Conservation (phyloP, 2,113 vertebrate genomes). For the Chamaea fasciata region DNA sequence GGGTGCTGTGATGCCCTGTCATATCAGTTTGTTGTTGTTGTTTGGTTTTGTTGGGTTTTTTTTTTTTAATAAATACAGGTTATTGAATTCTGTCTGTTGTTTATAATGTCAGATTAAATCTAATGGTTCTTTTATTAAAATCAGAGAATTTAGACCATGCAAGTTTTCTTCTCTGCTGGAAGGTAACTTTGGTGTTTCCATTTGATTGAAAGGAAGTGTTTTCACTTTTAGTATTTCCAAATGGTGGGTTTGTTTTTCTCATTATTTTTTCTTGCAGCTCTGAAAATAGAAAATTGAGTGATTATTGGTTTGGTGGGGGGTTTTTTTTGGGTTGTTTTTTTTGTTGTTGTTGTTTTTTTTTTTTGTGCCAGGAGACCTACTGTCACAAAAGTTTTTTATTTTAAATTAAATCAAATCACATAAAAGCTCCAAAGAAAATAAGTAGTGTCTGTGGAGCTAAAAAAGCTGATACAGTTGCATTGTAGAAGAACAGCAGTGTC, state of each 20-base stretch:
- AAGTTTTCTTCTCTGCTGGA: neutral
- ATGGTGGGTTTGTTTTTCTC: neutral
- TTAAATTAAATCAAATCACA: neutral
- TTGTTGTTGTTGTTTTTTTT: too few relatives aligned
- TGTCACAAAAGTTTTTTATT: neutral
- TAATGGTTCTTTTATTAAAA: neutral
- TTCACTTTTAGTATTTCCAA: neutral
- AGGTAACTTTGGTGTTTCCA: neutral
- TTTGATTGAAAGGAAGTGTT: neutral
- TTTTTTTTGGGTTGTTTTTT: too few relatives aligned
- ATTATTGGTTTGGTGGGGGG: neutral
- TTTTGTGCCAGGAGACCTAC: neutral
- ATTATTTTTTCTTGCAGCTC: neutral
- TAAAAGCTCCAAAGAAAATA: neutral
- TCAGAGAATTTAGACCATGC: neutral
- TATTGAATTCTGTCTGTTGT: neutral
- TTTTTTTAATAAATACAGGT: neutral
- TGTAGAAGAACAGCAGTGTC: neutral
- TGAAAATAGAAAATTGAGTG: neutral
- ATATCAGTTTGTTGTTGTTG: too few relatives aligned
- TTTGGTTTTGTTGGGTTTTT: too few relatives aligned
- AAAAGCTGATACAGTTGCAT: fast-evolving
- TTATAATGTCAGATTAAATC: neutral
- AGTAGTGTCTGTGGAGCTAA: fast-evolving
- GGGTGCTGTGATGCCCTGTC: neutral